Conservation (phyloP, 2,888 invertebrate species). For the Eupithecia inturbata region DNA sequence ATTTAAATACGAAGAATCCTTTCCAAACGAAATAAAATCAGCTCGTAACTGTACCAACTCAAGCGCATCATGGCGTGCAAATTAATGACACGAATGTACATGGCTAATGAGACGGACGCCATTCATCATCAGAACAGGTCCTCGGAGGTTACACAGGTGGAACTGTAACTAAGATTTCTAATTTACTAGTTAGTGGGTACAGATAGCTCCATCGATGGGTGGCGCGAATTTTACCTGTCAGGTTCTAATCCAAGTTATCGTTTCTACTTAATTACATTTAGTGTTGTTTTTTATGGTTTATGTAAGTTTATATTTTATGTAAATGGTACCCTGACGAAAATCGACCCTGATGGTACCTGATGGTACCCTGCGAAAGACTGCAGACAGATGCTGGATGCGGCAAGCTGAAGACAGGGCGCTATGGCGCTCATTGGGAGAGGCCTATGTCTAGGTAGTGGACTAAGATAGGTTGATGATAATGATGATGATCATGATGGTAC, state of each 20-base stretch:
- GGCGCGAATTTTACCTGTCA: neutral
- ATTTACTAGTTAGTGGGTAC: slow-evolving; percentile 10
- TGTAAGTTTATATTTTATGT: too few relatives aligned
- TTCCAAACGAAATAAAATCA: neutral
- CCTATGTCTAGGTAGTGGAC: too few relatives aligned
- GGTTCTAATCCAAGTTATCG: neutral
- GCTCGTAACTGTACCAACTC: neutral
- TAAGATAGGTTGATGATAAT: too few relatives aligned
- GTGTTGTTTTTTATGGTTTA: neutral
- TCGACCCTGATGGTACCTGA: too few relatives aligned
- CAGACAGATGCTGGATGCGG: too few relatives aligned
- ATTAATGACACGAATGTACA: slow-evolving; percentile 57
- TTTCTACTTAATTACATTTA: neutral
- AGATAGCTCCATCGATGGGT: neutral
- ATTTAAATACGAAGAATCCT: neutral
- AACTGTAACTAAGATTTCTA: slow-evolving; percentile 36
- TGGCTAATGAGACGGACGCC: slow-evolving; percentile 57
- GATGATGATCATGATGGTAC: too few relatives aligned
- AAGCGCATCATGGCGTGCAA: slow-evolving; percentile 37
- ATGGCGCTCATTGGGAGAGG: too few relatives aligned
- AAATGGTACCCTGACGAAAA: too few relatives aligned
- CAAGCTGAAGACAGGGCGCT: too few relatives aligned
- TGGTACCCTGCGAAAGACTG: too few relatives aligned
- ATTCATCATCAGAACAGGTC: slow-evolving; percentile 64
- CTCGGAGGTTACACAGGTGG: slow-evolving; percentile 49